Evolutionary conservation across 1,140 invertebrate genomes (phyloP), one percentile per base, ranked within the genome.

Genomic region (Globodera ellingtonae): DNA sequence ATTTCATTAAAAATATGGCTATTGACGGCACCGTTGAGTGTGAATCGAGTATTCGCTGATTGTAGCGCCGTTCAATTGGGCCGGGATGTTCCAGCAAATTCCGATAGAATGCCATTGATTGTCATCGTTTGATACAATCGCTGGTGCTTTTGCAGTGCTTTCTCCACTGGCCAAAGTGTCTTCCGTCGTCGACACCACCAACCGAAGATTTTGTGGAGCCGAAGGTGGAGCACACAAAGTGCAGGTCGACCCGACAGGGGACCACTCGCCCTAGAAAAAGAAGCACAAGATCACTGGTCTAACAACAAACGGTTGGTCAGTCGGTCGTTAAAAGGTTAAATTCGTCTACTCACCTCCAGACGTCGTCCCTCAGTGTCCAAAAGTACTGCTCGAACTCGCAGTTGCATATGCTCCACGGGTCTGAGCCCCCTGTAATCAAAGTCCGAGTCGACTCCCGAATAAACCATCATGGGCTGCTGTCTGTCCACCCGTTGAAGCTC

Each of bases 371-470:
- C 84, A 35, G 79, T 75, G 76, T 88, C 86, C 48, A 87, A 67
- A 47, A 89, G 67, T 5, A 87, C 87, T 13, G 82, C 78, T 18
- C 86, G 84, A 35, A 82, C 81, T 48, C 88, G 77, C 4, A 87
- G 79, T 72, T 87, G 88, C 21, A 87, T 69, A 56, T 87, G 86
- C 77, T 87, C 85, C 8, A 86, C 80, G 4, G 88, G 88, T 10
- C 79, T 59, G 15, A 87, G 79, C 15, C 82, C 80, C 50, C 83
- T 78, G 44, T 89, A 69, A 6, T 59, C 67, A 8, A 76, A 80
- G 47, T 87, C 85, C 46, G 81, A 67, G 15, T 79, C 83, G 10
- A 46, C n/a, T 46, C 81, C 81, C n/a, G 86, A 88, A 69, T 85
- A 86, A 24, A 86, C 50, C 59, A 86, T 87, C 59, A 89, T 79